Conservation (phyloP, 92 coral and sea anemone species). For the Umimayanthus chanpuru region DNA sequence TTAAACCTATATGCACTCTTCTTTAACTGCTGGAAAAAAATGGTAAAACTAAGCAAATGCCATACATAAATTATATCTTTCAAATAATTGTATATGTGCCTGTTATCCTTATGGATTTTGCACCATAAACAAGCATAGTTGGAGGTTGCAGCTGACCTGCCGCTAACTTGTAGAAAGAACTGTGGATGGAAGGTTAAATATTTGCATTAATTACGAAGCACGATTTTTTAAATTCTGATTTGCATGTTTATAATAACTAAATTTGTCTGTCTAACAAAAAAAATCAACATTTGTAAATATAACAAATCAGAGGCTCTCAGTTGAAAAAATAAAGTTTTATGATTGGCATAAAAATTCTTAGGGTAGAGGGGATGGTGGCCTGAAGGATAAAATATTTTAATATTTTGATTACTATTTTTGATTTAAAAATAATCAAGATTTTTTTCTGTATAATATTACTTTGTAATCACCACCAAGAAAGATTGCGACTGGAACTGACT, state of each 20-base stretch:
- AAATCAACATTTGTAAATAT: no score
- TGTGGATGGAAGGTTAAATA: no score
- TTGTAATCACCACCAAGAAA: slow-evolving; percentile 62
- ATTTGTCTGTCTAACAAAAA: no score
- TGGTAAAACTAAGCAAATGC: background rate
- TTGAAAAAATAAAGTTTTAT: no score
- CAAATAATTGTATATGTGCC: background rate
- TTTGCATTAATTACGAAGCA: no score
- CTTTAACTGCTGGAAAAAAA: background rate
- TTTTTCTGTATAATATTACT: background rate
- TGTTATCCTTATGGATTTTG: slow-evolving; percentile 16
- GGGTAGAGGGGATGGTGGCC: background rate
- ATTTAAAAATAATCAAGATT: background rate
- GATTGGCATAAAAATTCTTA: background rate
- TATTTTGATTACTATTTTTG: background rate
- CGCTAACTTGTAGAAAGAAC: slow-evolving; percentile 48
- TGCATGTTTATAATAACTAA: no score
- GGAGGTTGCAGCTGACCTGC: slow-evolving; percentile 47
- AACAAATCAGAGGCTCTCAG: no score
- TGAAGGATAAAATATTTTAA: background rate
- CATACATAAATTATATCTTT: background rate
- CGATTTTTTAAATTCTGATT: no score
- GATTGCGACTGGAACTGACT: slow-evolving; percentile 53
- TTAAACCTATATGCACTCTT: no score
- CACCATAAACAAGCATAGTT: slow-evolving; percentile 48